Base-by-base conservation (phyloP, 2,888 invertebrate species). In the Phengaris alcon region DNA sequence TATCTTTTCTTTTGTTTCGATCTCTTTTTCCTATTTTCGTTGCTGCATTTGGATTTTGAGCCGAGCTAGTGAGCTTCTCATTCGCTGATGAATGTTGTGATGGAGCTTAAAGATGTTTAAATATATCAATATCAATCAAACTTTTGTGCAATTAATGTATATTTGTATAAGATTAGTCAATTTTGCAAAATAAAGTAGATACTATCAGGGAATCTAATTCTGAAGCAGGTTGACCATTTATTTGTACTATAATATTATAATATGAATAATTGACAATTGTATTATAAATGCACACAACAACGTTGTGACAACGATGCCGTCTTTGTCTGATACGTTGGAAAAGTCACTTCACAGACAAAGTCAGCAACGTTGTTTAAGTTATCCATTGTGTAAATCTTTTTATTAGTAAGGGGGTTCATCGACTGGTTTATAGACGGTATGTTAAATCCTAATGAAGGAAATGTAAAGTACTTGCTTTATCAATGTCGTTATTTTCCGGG, bases 401-500 rank as follows among this genome's bases (percentile, higher is more conserved):
- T 22, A 22, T 22, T 22, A 22, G 22, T 22, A 22, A 22, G 22
- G 22, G 22, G 0, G 22, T 22, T 22, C 22, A 22, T 22, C 35
- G 35, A 9, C 57, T 15, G 57, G 8, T 4, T 2, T 57, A 8
- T 57, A n/a, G 9, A 15, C 57, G 10, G 51, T 51, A 15, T 59
- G 4, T 59, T 10, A 59, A 59, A 59, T 59, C 59, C 15, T 59
- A 59, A 15, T 59, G 9, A 64, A 13, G 64, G 10, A 44, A 12
- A 64, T 44, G 12, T 44, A 35, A 64, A 64, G 35, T 44, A 35
- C 44, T 64, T 64, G 35, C 64, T 64, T 64, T 35, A 44, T 64
- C 64, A 64, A 64, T 64, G 64, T 64, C 64, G 64, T 44, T 64
- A 64, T 64, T 44, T 64, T 6, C 64, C 64, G 6, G 64, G 64